A percentile compares a stretch with the other conserved stretches of the same genome.
These are phyloP conservation scores for Philereme transversata DNA, from an alignment of 2,888 invertebrate species.

Conservation along the genomic window DNA sequence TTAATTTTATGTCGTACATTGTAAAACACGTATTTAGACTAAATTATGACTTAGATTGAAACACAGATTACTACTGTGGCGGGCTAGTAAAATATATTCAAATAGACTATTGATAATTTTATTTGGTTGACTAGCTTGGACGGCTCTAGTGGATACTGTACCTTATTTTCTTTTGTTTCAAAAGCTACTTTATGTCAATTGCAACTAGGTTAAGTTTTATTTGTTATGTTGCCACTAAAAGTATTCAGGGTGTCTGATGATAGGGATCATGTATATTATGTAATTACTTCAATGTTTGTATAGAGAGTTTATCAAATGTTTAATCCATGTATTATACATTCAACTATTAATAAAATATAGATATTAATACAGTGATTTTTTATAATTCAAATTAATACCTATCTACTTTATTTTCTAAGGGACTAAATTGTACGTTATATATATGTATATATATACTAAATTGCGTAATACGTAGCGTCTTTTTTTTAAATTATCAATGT, in stretches of 20 bases:
- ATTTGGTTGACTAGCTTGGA: no score
- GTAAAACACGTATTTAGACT: no score
- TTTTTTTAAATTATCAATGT: no score
- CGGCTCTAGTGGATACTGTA: background rate
- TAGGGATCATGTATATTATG: slow-evolving; percentile 57
- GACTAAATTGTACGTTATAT: no score
- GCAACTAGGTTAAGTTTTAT: slow-evolving; percentile 2
- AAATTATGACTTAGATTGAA: no score
- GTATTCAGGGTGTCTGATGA: slow-evolving; percentile 31
- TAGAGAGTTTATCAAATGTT: slow-evolving; percentile 71
- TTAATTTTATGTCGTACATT: no score
- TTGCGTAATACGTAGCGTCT: no score
- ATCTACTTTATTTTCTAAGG: background rate
- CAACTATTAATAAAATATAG: slow-evolving; percentile 70
- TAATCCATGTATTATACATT: slow-evolving; percentile 68
- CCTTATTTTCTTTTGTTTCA: background rate
- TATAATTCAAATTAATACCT: background rate
- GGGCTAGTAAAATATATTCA: no score
- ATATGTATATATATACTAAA: no score
- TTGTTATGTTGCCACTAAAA: slow-evolving; percentile 14
- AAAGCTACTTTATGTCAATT: background rate
- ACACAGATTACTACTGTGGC: no score
- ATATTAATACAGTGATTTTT: background rate
- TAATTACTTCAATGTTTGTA: slow-evolving; percentile 68
- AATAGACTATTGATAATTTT: no score